These are phyloP conservation scores for Speoplatyrhinus poulsoni DNA, from an alignment of 2,113 vertebrate genomes.

Conservation along the genomic window DNA sequence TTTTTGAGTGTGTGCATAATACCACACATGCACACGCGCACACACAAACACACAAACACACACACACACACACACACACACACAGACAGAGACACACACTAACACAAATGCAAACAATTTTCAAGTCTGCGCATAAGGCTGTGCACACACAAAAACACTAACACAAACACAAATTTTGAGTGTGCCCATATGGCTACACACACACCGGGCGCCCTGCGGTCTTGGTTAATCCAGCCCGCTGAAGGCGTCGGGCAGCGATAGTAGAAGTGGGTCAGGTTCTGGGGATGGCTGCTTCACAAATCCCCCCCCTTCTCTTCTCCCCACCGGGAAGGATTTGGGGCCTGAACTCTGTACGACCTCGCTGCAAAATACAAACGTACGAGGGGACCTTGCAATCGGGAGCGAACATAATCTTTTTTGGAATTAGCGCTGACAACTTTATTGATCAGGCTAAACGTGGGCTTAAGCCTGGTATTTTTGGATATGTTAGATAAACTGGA, in stretches of 20 bases:
- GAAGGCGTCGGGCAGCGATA: slow-evolving; percentile 58
- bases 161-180: not conserved
- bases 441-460: slow-evolving; percentile 43
- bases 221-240: slow-evolving; percentile 68
- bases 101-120: not conserved
- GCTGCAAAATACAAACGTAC: slow-evolving; percentile 27
- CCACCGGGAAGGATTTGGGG: slow-evolving; percentile 60
- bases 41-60: no score
- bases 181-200: no score
- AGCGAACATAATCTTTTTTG: slow-evolving; percentile 33
- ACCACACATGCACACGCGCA: no score
- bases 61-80: not conserved
- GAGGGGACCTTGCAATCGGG: slow-evolving; percentile 43
- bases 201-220: slow-evolving; percentile 45
- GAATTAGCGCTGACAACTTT: slow-evolving; percentile 57
- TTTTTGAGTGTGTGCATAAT: no score
- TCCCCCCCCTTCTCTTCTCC: slow-evolving; percentile 18
- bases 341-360: slow-evolving; percentile 74
- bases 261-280: slow-evolving; percentile 73
- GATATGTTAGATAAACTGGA: slow-evolving; percentile 33
- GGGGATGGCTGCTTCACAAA: slow-evolving; percentile 56
- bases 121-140: not conserved
- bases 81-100: not conserved
- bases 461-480: slow-evolving; percentile 31
- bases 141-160: slow-evolving; percentile 13